phyloP scores from a whole-genome alignment of 2,888 invertebrate species.

The Ceramica pisi region DNA sequence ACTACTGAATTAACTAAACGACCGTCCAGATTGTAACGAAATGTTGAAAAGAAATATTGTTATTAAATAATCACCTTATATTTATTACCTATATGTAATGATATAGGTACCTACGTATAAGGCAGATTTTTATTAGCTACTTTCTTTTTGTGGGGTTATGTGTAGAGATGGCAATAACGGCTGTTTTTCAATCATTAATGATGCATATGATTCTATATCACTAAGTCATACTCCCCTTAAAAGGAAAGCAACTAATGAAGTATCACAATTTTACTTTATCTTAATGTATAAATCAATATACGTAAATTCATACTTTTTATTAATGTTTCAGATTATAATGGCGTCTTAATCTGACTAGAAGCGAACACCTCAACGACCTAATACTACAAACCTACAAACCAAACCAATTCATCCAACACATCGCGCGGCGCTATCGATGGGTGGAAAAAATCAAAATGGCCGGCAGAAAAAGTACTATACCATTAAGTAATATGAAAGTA shows the following conservation, averaged over 20 bases:
- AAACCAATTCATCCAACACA: conserved; percentile 37
- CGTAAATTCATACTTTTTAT: conserved; percentile 34
- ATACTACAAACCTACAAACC: conserved; percentile 32
- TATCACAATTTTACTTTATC: conserved; percentile 26
- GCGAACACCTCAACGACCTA: conserved; percentile 34
- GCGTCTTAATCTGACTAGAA: conserved; percentile 27
- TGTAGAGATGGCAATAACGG: conserved; percentile 28
- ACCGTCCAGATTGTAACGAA: conserved; percentile 28
- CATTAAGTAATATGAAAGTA: conserved; percentile 36
- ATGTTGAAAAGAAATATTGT: conserved; percentile 34
- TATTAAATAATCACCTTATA: too few relatives aligned
- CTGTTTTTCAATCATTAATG: conserved; percentile 25
- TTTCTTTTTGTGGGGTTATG: conserved; percentile 24
- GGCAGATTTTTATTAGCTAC: conserved; percentile 16
- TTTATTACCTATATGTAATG: too few relatives aligned
- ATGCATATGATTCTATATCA: conserved; percentile 36
- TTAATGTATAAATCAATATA: conserved; percentile 19
- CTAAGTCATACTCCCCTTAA: conserved; percentile 35
- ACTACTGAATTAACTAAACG: too few relatives aligned
- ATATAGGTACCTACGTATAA: too few relatives aligned
- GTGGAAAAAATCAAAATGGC: conserved; percentile 38
- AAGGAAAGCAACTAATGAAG: conserved; percentile 31
- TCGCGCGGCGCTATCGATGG: conserved; percentile 36
- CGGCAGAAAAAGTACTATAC: conserved; percentile 43
- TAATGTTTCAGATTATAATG: conserved; percentile 32